phyloP scores from a whole-genome alignment of 2,797 vertebrate species.

The Melanotaenia maccullochi region DNA sequence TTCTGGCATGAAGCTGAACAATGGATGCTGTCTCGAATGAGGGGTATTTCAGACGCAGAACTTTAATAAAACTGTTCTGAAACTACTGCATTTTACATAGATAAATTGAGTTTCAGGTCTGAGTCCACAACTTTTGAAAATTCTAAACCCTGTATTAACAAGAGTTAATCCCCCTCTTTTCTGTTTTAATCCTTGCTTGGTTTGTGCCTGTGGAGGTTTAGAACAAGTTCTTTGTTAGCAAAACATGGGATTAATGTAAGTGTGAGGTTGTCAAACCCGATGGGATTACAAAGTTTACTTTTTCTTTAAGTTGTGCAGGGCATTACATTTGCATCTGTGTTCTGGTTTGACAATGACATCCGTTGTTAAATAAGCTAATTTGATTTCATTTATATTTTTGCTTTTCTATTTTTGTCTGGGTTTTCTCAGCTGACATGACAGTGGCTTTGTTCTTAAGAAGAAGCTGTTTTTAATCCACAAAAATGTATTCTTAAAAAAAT shows the following conservation, averaged over 20 bases:
- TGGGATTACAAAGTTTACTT: constrained; percentile 64
- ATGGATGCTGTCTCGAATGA: constrained; percentile 9
- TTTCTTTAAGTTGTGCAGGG: constrained; percentile 24
- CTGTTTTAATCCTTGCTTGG: constrained; percentile 65
- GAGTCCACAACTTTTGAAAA: constrained; percentile 49
- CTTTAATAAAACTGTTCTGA: constrained; percentile 43
- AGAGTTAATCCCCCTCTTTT: constrained; percentile 44
- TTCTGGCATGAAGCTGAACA: constrained; percentile 13
- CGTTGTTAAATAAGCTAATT: background rate
- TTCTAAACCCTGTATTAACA: constrained; percentile 42
- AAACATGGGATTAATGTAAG: constrained; percentile 69
- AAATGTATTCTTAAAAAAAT: constrained; percentile 22
- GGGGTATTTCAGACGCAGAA: constrained; percentile 8
- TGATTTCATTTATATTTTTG: constrained; percentile 26
- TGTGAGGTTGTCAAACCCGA: constrained; percentile 50
- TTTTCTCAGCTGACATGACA: constrained; percentile 18
- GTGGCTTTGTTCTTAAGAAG: constrained; percentile 30
- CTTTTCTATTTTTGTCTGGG: constrained; percentile 39
- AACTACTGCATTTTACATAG: constrained; percentile 16
- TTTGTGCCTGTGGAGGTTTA: constrained; percentile 60
- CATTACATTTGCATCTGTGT: constrained; percentile 2
- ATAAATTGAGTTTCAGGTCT: constrained; percentile 25
- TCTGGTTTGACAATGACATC: constrained; percentile 5
- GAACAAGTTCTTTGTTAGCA: constrained; percentile 55
- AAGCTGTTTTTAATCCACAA: constrained; percentile 33